These are phyloP conservation scores for Pseudonaja textilis DNA, from an alignment of 2,113 vertebrate species.

Conservation along the genomic window DNA sequence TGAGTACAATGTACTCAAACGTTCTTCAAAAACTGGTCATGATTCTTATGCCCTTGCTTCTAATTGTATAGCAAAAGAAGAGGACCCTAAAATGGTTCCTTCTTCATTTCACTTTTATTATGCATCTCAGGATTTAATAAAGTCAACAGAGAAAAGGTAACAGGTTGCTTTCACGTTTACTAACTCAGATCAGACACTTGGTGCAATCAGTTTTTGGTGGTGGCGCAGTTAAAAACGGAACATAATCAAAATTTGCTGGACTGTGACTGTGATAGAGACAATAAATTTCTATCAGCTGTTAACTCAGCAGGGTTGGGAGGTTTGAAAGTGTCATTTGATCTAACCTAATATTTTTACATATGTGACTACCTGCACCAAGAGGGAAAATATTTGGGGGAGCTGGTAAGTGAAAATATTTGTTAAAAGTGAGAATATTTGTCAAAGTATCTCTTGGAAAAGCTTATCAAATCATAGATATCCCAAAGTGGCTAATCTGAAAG, in stretches of 20 bases:
- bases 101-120: not conserved
- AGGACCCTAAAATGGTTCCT: not conserved
- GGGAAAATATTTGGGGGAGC: not conserved
- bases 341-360: not conserved
- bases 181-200: not conserved
- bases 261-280: not conserved
- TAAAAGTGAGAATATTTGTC: not conserved
- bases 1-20: not conserved
- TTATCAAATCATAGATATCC: not conserved
- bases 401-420: not conserved
- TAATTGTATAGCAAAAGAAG: not conserved
- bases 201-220: no score
- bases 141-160: not conserved
- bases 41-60: not conserved
- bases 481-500: not conserved
- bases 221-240: not conserved
- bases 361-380: not conserved
- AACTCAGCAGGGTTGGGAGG: not conserved
- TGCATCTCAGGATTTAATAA: not conserved
- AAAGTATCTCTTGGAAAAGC: not conserved
- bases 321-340: not conserved
- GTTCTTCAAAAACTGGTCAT: not conserved
- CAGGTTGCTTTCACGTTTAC: not conserved
- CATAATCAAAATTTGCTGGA: not conserved
- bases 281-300: not conserved